A percentile compares a stretch with the other conserved stretches of the same genome.
Evolutionary conservation across 2,888 invertebrate genomes (phyloP).

Genomic region (Meiosimyza decipiens): DNA sequence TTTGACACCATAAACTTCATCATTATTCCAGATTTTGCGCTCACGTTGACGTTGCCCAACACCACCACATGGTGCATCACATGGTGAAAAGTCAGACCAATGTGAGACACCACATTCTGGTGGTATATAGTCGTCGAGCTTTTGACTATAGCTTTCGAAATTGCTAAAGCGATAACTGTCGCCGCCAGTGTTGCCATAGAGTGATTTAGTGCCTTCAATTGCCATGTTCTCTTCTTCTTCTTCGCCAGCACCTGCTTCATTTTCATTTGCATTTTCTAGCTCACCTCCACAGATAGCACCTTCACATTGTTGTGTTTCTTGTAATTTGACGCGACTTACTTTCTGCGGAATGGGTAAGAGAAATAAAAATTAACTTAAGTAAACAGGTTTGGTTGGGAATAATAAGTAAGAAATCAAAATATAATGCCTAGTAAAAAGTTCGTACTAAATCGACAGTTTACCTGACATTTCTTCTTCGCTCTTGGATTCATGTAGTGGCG

Average conservation of each 20-base stretch:
- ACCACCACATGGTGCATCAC: constrained; percentile 82
- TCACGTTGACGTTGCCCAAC: constrained; percentile 73
- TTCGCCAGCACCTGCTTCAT: constrained; percentile 33
- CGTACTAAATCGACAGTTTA: constrained; percentile 51
- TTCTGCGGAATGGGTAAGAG: constrained; percentile 44
- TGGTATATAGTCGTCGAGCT: constrained; percentile 59
- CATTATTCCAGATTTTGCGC: constrained; percentile 62
- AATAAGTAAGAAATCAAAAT: not conserved
- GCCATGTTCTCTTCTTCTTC: constrained; percentile 46
- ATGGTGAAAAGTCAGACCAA: constrained; percentile 87
- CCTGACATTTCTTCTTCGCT: constrained; percentile 74
- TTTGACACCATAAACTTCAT: constrained; percentile 57
- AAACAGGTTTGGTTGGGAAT: not conserved
- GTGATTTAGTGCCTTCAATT: constrained; percentile 49
- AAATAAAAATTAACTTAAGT: not conserved
- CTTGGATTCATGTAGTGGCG: constrained; percentile 74
- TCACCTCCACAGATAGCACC: constrained; percentile 63
- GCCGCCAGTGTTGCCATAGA: constrained; percentile 43
- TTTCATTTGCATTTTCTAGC: constrained; percentile 44
- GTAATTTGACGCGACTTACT: constrained; percentile 65
- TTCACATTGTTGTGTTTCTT: constrained; percentile 68
- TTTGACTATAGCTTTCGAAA: constrained; percentile 59
- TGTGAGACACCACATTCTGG: constrained; percentile 73
- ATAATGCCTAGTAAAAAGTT: not conserved
- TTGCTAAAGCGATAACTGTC: constrained; percentile 48